Evolutionary conservation across 1,140 invertebrate species (phyloP), one percentile per base, ranked within the genome.

Genomic region (Mamestra configurata): DNA sequence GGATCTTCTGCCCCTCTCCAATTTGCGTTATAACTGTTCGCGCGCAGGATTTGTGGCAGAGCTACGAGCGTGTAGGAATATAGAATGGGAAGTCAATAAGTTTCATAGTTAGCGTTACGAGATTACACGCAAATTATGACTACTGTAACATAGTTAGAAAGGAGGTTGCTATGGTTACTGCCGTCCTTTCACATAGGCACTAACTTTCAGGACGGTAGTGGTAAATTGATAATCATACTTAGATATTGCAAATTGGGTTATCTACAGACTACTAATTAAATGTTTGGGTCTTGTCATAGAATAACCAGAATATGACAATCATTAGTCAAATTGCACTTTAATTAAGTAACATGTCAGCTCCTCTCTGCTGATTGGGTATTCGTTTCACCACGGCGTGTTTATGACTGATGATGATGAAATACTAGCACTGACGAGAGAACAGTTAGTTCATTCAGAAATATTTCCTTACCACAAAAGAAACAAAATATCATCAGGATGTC

Each of bases 11-110:
- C 15, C 43, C 22, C 13, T 64, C 22, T 46, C 13, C 24, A 24
- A 66, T 43, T 27, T 11, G 37, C 11, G 84, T 82, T 77, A 84
- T 86, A 88, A 83, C 64, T 84, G 87, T 72, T 77, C 72, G 80
- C 76, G 85, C 83, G 79, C 84, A 85, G 84, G 78, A 79, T 77
- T 57, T 7, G 53, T 27, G 83, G 71, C 66, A 18, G 71, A 86
- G 66, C 84, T 88, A 88, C 73, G 88, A 90, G 72, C 57, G 55
- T 76, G 57, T 76, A 76, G 55, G 57, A 70, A 46, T 70, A 70
- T 70, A 70, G 13, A 70, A 40, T 70, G 66, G 66, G 40, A 70
- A 70, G 66, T 70, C 66, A 49, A 70, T 70, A 70, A 27, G 66
- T 46, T 49, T 49, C 66, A n/a, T 49, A 43, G 66, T 68, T 43